Percentiles rank a stretch among this genome's conserved stretches.
Conservation (phyloP, 2,797 vertebrate species). For the Pampus argenteus region DNA sequence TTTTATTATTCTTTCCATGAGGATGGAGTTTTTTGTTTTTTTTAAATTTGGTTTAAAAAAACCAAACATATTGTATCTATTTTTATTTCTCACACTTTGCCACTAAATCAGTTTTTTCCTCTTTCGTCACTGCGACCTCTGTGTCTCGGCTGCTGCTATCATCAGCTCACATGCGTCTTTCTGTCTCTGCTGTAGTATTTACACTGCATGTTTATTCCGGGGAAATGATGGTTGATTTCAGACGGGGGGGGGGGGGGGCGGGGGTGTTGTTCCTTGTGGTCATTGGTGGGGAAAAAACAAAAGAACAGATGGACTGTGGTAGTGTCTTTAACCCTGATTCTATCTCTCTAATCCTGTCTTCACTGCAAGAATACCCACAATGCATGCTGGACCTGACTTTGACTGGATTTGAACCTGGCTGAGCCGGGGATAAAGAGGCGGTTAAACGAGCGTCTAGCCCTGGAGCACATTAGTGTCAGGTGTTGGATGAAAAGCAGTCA, state of each 20-base stretch:
- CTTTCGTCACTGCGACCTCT: neutral
- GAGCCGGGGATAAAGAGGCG: constrained; percentile 65
- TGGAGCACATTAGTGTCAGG: neutral
- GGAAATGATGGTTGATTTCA: constrained; percentile 60
- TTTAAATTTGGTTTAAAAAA: constrained; percentile 2
- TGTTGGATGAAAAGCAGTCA: constrained; percentile 9
- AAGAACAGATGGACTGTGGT: constrained; percentile 87
- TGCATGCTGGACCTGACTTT: constrained; percentile 38
- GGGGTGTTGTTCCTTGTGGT: constrained; percentile 50
- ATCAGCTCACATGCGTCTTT: constrained; percentile 39
- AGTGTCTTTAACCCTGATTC: constrained; percentile 86
- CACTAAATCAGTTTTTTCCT: neutral
- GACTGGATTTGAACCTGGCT: constrained; percentile 69
- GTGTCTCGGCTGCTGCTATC: constrained; percentile 27
- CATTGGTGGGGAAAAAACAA: constrained; percentile 76
- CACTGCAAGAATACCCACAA: constrained; percentile 79
- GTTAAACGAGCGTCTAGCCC: constrained; percentile 44
- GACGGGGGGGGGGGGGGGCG: neutral
- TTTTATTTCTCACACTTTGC: neutral
- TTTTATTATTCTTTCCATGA: constrained; percentile 5
- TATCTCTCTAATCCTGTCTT: constrained; percentile 82
- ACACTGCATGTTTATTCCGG: constrained; percentile 53
- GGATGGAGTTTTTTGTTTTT: too few species aligned
- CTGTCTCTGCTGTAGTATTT: constrained; percentile 33
- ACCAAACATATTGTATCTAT: neutral